A percentile compares a stretch with the other conserved stretches of the same genome.
These are phyloP conservation scores for Zingel zingel DNA, from an alignment of 2,113 vertebrate species.

Conservation along the genomic window DNA sequence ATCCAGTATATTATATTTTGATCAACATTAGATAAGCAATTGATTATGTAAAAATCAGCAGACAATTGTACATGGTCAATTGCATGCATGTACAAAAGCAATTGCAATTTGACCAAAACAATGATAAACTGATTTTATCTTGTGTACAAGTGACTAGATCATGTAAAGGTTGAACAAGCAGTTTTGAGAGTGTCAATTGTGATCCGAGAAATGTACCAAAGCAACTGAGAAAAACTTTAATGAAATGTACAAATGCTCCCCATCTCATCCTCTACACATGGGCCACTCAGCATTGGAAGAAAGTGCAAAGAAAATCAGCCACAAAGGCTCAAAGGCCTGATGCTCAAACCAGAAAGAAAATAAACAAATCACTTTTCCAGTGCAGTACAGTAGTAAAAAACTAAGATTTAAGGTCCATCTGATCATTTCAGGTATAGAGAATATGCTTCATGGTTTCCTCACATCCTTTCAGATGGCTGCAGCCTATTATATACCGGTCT, in stretches of 20 bases:
- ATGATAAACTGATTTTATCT: no score
- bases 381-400: no score
- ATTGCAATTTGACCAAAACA: no score
- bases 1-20: no score
- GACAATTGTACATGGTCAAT: no score
- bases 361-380: background rate
- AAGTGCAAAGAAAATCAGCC: background rate
- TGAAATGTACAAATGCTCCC: background rate
- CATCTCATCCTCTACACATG: slow-evolving; percentile 1
- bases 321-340: background rate
- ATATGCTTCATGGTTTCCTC: background rate
- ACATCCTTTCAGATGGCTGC: background rate
- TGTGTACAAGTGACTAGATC: no score
- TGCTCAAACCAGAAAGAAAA: background rate
- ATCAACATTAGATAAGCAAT: no score
- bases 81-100: no score
- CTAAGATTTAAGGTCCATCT: background rate
- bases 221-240: background rate
- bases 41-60: no score
- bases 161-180: no score
- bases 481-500: background rate
- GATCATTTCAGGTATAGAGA: background rate
- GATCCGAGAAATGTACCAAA: no score
- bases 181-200: no score
- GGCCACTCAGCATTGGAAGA: background rate